Percentiles rank a stretch among this genome's conserved stretches.
Conservation (phyloP, 2,113 vertebrate genomes). For the Clarias magur region DNA sequence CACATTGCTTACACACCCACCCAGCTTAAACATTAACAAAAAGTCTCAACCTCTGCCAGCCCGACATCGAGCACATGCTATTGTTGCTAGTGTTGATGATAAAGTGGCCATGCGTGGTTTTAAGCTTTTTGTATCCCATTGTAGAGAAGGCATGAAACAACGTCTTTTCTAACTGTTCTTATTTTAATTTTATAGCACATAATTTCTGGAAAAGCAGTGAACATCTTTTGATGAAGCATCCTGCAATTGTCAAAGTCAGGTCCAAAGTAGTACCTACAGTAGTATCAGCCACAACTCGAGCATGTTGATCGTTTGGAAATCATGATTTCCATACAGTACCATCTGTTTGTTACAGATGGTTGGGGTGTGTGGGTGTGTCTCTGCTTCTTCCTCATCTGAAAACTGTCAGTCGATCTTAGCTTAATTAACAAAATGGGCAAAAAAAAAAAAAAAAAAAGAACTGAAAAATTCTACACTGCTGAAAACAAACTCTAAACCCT, state of each 20-base stretch:
- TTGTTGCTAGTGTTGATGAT: neutral
- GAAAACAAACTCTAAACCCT: neutral
- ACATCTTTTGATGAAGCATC: neutral
- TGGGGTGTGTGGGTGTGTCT: neutral
- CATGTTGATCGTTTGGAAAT: too few species aligned
- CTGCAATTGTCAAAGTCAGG: neutral
- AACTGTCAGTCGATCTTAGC: neutral
- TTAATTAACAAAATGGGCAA: too few species aligned
- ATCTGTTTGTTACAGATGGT: neutral
- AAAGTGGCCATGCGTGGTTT: neutral
- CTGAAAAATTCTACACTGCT: neutral
- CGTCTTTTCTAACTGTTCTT: neutral
- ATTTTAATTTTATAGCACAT: neutral
- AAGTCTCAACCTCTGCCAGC: neutral
- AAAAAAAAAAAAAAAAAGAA: neutral
- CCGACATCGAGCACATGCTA: neutral
- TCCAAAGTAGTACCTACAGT: too few species aligned
- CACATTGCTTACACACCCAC: constrained; percentile 53
- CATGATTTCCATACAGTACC: neutral
- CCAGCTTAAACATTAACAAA: neutral
- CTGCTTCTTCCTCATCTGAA: neutral
- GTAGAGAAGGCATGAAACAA: neutral
- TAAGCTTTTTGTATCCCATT: neutral
- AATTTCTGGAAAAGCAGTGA: neutral
- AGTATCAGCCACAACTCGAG: neutral